A percentile compares a stretch with the other conserved stretches of the same genome.
These are phyloP conservation scores for Siderastrea radians DNA, from an alignment of 92 coral and sea anemone species.

Conservation along the genomic window DNA sequence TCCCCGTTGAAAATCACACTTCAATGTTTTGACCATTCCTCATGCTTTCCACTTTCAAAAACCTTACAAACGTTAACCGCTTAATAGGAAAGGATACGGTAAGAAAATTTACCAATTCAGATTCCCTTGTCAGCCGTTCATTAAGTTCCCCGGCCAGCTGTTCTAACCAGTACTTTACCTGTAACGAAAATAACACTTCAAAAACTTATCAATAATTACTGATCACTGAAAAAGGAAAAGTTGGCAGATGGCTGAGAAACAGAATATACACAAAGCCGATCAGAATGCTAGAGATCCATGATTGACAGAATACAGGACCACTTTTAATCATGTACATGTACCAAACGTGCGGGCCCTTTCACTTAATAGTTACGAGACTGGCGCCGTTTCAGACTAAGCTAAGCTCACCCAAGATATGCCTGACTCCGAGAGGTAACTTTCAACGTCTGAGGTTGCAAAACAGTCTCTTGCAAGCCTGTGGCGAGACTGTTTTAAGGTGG, in stretches of 20 bases:
- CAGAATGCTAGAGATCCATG: neutral
- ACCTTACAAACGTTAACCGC: neutral
- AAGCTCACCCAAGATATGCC: too few relatives aligned
- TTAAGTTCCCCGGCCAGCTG: constrained; percentile 91
- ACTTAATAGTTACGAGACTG: too few relatives aligned
- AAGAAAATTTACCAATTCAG: constrained; percentile 66
- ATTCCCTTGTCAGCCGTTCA: constrained; percentile 84
- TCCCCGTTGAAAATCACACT: too few relatives aligned
- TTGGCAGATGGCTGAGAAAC: neutral
- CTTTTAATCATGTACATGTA: too few relatives aligned
- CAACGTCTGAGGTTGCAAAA: too few relatives aligned
- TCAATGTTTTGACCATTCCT: neutral
- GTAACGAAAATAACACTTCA: neutral
- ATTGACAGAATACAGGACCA: too few relatives aligned
- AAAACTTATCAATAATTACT: neutral
- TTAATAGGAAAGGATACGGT: neutral
- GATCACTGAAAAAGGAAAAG: too few relatives aligned
- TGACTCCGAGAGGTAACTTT: too few relatives aligned
- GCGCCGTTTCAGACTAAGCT: too few relatives aligned
- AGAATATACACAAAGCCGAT: neutral
- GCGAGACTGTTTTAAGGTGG: too few relatives aligned
- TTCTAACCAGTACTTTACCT: constrained; percentile 87
- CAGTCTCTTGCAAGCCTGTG: too few relatives aligned
- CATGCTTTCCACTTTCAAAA: neutral
- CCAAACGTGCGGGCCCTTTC: too few relatives aligned